Evolutionary conservation across 1,140 invertebrate species (phyloP).

Genomic region (Apis laboriosa): DNA sequence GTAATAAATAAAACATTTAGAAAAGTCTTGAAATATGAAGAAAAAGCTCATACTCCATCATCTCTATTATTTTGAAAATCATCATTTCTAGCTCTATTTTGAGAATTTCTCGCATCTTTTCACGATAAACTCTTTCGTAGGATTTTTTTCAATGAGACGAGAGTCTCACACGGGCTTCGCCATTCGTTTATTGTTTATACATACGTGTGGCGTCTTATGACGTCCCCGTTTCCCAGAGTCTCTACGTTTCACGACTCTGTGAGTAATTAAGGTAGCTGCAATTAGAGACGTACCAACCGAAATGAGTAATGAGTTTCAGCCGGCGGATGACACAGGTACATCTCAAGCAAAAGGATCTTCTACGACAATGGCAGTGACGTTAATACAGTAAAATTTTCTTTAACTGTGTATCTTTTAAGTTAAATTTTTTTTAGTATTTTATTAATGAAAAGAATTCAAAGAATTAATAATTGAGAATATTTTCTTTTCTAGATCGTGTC

Average conservation of each 20-base stretch:
- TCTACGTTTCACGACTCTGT: constrained; percentile 6
- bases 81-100: not conserved
- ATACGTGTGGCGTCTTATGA: constrained; percentile 32
- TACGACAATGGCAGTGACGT: not conserved
- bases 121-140: not conserved
- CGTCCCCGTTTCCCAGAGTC: constrained; percentile 20
- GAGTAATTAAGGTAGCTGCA: constrained; percentile 53
- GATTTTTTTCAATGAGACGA: constrained; percentile 11
- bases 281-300: constrained; percentile 47
- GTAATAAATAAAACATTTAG: too few relatives aligned
- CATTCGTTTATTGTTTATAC: constrained; percentile 46
- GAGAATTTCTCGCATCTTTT: not conserved
- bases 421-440: too few relatives aligned
- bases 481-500: too few relatives aligned
- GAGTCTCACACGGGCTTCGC: not conserved
- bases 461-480: too few relatives aligned
- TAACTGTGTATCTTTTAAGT: not conserved
- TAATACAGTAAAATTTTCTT: not conserved
- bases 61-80: not conserved
- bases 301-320: constrained; percentile 52
- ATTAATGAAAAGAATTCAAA: too few relatives aligned
- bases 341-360: not conserved
- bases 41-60: not conserved
- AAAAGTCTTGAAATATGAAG: too few relatives aligned
- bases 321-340: constrained; percentile 41